phyloP scores from a whole-genome alignment of 2,888 invertebrate genomes.

The Meloe dianella region DNA sequence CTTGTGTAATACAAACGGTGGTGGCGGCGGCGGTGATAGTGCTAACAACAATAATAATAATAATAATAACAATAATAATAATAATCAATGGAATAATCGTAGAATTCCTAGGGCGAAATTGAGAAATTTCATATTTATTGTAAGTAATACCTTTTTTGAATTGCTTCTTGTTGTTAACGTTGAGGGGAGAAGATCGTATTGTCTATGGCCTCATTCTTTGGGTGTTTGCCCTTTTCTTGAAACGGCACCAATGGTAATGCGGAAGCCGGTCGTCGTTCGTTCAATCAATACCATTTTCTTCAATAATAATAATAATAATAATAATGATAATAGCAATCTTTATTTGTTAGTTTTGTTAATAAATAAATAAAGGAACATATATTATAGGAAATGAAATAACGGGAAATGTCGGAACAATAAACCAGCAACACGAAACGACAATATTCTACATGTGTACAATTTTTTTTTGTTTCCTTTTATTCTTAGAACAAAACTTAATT shows the following conservation, averaged over 20 bases:
- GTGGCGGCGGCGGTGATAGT: slow-evolving; percentile 1
- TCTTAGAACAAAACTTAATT: no score
- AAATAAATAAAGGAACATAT: neutral
- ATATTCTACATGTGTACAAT: neutral
- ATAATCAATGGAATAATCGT: slow-evolving; percentile 11
- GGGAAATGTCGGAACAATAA: neutral
- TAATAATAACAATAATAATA: slow-evolving; percentile 34
- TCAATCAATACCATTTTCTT: neutral
- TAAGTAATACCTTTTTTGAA: neutral
- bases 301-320: neutral
- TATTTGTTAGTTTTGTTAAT: neutral
- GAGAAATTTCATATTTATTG: neutral
- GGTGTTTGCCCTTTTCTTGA: slow-evolving; percentile 6
- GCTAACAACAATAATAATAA: slow-evolving; percentile 30
- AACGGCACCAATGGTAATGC: neutral
- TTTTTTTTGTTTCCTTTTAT: no score
- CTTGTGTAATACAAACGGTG: slow-evolving; percentile 49
- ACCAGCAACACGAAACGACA: neutral
- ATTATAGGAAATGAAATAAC: neutral
- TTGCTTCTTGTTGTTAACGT: neutral
- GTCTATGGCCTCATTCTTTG: neutral
- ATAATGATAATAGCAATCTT: no score
- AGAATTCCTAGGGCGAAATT: neutral
- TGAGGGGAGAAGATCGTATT: neutral
- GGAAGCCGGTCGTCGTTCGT: neutral